Base-by-base conservation (phyloP, 2,888 invertebrate genomes). In the Orthonevra nobilis region DNA sequence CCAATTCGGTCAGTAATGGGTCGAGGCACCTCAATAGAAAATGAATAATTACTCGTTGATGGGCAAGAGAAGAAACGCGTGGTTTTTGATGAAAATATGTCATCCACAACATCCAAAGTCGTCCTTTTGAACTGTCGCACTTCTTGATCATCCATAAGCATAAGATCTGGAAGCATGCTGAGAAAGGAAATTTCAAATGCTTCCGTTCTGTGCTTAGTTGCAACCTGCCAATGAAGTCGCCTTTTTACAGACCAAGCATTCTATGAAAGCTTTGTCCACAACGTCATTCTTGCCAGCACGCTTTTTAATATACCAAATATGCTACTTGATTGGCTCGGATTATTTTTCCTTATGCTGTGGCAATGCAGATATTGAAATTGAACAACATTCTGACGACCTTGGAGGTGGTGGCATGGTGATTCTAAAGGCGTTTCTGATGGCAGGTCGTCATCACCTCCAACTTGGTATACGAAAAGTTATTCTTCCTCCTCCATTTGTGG, bases 401-500 rank as follows among this genome's bases (percentile, higher is more conserved):
- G 32, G 32, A 12, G 32, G 32, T 32, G 32, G 7, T 32, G 32
- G 32, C 10, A 32, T 12, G 32, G 32, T 32, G 10, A 32, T 32
- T n/a, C 10, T 32, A 32, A 10, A 32, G 32, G 12, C 9, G 32
- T 32, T 32, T 32, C 32, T 32, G 32, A 32, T 32, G 12, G 12
- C 10, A 32, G 32, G 32, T 32, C 32, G 32, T 32, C 32, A 32
- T 32, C 12, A 32, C 1, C 2, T 10, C 9, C n/a, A 19, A 9
- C 40, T 19, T 20, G 9, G 3, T n/a, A 17, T 40, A 40, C 17
- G 40, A 19, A 40, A 40, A 40, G 17, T 40, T 9, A 17, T 40
- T 20, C 20, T 40, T 40, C 40, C 40, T 40, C 40, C 20, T 40
- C 9, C 40, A 40, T n/a, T 40, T 40, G 40, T 40, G 20, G 20